Conservation (phyloP, 2,888 invertebrate species). For the Acanthosepion esculentum region DNA sequence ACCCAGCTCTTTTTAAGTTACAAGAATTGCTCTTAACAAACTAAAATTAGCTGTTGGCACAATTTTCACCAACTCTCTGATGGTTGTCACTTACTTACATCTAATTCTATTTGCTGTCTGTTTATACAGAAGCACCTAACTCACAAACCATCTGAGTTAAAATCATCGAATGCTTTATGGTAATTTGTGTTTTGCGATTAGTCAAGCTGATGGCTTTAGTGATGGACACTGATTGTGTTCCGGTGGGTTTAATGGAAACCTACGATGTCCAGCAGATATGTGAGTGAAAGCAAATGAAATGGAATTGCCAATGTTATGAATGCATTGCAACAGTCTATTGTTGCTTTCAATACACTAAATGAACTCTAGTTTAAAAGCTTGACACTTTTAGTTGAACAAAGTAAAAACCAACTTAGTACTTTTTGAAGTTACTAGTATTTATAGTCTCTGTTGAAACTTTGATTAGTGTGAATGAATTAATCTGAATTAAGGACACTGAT, state of each 20-base stretch:
- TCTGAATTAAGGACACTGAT: not conserved
- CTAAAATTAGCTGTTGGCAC: not conserved
- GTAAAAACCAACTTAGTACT: not conserved
- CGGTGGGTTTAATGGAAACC: constrained; percentile 33
- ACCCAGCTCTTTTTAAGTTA: not conserved
- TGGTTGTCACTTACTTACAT: not conserved
- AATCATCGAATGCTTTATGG: not conserved
- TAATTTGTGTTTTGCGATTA: constrained; percentile 23
- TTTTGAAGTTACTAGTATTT: not conserved
- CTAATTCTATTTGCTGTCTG: not conserved
- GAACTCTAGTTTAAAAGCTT: not conserved
- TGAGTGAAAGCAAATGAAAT: not conserved
- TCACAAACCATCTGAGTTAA: not conserved
- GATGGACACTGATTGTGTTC: not conserved
- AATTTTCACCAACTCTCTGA: not conserved
- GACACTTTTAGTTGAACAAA: not conserved
- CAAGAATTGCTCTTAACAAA: not conserved
- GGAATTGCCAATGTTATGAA: not conserved
- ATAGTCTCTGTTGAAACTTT: not conserved
- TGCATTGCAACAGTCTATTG: not conserved
- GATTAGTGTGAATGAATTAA: not conserved
- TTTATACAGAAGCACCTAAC: not conserved
- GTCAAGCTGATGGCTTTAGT: not conserved
- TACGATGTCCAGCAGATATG: constrained; percentile 6
- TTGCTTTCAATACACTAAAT: not conserved